Conservation (phyloP, 2,113 vertebrate species). For the Sinocyclocheilus rhinocerous region DNA sequence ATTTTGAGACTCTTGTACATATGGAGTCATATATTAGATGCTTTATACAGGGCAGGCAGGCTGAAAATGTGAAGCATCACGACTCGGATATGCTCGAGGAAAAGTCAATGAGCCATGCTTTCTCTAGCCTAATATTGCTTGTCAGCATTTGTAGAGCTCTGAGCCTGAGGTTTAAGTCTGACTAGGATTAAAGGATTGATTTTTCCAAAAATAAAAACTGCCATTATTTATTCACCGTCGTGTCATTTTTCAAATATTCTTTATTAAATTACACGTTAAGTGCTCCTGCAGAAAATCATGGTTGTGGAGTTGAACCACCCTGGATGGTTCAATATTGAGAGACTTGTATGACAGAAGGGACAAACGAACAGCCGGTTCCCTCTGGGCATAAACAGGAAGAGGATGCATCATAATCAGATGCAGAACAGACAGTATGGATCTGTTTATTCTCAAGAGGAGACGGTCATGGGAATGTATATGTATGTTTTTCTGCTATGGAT, state of each 20-base stretch:
- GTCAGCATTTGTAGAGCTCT: not conserved
- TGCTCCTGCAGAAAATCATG: not conserved
- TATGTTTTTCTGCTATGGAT: not conserved
- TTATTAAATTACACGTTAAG: not conserved
- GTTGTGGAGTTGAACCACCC: not conserved
- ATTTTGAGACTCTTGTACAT: not conserved
- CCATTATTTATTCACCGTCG: not conserved
- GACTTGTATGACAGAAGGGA: not conserved
- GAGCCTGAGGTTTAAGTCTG: too few species aligned
- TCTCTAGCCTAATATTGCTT: not conserved
- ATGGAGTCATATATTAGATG: not conserved
- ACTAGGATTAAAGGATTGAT: not conserved
- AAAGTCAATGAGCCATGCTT: not conserved
- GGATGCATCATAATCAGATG: not conserved
- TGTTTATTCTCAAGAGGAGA: not conserved
- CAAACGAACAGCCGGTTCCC: not conserved
- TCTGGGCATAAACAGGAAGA: conserved; percentile 12
- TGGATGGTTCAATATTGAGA: not conserved
- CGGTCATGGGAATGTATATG: not conserved
- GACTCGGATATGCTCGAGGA: not conserved
- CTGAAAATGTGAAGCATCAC: not conserved
- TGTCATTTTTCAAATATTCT: not conserved
- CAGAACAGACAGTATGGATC: not conserved
- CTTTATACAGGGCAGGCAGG: not conserved
- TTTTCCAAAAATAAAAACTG: too few species aligned